Percentiles rank a stretch among this genome's conserved stretches.
These are phyloP conservation scores for Synergus itoensis DNA, from an alignment of 2,888 invertebrate species.

Conservation along the genomic window DNA sequence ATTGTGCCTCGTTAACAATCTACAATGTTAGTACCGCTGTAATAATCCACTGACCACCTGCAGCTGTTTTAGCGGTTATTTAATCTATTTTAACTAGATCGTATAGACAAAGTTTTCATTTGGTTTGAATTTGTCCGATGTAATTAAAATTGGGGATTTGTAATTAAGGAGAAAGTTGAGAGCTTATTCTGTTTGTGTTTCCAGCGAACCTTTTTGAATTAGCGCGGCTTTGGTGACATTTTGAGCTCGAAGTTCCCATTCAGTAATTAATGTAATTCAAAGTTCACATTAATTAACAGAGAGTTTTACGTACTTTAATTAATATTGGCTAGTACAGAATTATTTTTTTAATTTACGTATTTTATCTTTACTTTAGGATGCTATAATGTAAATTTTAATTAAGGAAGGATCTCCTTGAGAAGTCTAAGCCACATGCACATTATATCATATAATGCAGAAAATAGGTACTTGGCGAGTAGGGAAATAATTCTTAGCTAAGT, in stretches of 20 bases:
- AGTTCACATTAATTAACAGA: neutral
- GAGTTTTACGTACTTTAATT: too few species aligned
- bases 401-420: slow-evolving; percentile 18
- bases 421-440: neutral
- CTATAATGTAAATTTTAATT: too few species aligned
- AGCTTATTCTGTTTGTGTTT: neutral
- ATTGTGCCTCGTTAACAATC: neutral
- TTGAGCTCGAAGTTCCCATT: neutral
- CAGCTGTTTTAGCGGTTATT: neutral
- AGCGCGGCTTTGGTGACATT: neutral
- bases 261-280: neutral
- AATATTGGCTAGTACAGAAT: too few species aligned
- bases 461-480: slow-evolving; percentile 15
- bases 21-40: neutral
- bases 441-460: slow-evolving; percentile 1
- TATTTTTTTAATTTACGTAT: too few species aligned
- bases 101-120: neutral
- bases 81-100: neutral
- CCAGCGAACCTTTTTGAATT: neutral
- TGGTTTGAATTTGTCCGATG: neutral
- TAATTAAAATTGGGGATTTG: neutral
- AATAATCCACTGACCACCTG: neutral
- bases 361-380: too few species aligned
- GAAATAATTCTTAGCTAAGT: slow-evolving; percentile 28
- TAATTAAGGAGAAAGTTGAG: neutral